Evolutionary conservation across 2,113 vertebrate species (phyloP), one percentile per base, ranked within the genome.

Genomic region (Rhabdomys dilectus): DNA sequence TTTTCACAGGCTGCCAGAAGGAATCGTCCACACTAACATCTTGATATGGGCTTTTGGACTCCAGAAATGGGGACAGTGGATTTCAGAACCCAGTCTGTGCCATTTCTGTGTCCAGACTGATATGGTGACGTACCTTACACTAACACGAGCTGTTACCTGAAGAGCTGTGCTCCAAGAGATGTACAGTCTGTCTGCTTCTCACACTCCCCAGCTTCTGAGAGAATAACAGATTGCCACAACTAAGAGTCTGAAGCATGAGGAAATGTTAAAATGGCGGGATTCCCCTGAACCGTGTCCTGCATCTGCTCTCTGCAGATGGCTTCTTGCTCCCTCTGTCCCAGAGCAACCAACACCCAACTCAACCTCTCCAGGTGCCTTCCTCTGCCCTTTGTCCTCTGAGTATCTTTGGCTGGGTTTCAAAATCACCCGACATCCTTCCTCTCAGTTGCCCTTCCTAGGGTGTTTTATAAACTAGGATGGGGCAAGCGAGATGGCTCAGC

Each of bases 401-500:
- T 22, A 26, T 75, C 31, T 64, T 36, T 75, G 42, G 5, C 19
- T 45, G 48, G n/a, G 22, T 3, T 58, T 90, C 85, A 81, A n/a
- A 34, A 80, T 24, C 60, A 36, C 58, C 78, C 3, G 22, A 3
- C 9, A 45, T 51, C 36, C 56, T 93, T 22, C 29, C 45, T 89
- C 36, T 95, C n/a, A 53, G 0, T 93, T n/a, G 39, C 42, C 80
- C 7, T 26, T 94, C 42, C 92, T n/a, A 80, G 72, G 53, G 11
- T 51, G 34, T 51, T 88, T 93, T 93, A n/a, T 34, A 51, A 75
- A 80, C 3, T 45, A 93, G 62, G 70, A 94, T n/a, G 95, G 89
- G 58, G 70, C 42, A 51, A 10, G 56, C 36, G 42, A 64, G 60
- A 51, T 68, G 84, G 62, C 17, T 48, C 62, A 5, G 29, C 10